Conservation (phyloP, 2,888 invertebrate species). For the Conistra vaccinii region DNA sequence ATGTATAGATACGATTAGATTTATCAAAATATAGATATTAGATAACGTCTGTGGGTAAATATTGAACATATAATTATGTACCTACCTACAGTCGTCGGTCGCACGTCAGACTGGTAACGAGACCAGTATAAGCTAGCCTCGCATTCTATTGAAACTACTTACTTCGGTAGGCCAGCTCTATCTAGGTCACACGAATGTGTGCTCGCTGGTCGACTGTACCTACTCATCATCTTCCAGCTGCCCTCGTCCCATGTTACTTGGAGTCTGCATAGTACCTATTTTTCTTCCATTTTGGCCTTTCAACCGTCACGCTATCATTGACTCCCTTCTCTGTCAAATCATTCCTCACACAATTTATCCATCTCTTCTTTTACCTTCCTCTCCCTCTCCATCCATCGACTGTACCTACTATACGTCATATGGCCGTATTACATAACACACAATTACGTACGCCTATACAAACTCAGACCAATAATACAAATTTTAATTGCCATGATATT, state of each 20-base stretch:
- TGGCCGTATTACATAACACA: too few relatives aligned
- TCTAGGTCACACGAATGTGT: conserved; percentile 2
- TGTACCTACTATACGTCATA: not conserved
- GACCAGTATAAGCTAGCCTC: not conserved
- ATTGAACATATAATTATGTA: conserved; percentile 5
- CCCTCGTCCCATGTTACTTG: not conserved
- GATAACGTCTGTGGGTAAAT: not conserved
- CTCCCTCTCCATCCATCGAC: not conserved
- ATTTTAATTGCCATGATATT: not conserved
- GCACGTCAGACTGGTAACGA: not conserved
- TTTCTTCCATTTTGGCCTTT: not conserved
- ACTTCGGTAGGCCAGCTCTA: not conserved
- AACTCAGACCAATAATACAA: too few relatives aligned
- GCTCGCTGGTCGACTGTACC: not conserved
- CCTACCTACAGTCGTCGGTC: not conserved
- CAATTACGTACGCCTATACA: too few relatives aligned
- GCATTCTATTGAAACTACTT: conserved; percentile 1
- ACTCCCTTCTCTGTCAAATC: not conserved
- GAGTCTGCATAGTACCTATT: not conserved
- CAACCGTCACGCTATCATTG: not conserved
- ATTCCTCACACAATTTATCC: not conserved
- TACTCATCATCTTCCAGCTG: not conserved
- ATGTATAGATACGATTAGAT: conserved; percentile 16
- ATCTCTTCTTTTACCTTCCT: not conserved
- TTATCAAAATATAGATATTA: conserved; percentile 20